Evolutionary conservation across 1,140 invertebrate genomes (phyloP).

Genomic region (Pollicipes pollicipes): DNA sequence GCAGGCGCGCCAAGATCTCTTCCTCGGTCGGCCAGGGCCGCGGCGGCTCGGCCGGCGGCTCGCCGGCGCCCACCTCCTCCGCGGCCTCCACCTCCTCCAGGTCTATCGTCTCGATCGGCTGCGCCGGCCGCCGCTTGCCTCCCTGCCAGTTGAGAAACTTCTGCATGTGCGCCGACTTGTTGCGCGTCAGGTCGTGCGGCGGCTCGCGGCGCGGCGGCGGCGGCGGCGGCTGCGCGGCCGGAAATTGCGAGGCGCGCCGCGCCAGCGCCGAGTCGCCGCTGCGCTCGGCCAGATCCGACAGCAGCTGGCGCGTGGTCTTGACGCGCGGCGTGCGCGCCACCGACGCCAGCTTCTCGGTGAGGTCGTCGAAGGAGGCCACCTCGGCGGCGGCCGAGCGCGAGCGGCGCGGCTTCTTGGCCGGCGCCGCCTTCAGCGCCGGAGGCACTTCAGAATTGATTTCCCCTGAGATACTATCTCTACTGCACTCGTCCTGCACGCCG

Average conservation of each 20-base stretch:
- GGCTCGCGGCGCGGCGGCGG: slow-evolving; percentile 13
- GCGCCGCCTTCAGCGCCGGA: slow-evolving; percentile 6
- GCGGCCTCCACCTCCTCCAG: slow-evolving; percentile 12
- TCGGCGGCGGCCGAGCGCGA: slow-evolving; percentile 5
- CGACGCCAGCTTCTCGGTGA: slow-evolving; percentile 44
- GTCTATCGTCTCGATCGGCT: slow-evolving; percentile 10
- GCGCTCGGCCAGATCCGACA: slow-evolving; percentile 44
- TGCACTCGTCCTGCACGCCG: slow-evolving; percentile 20
- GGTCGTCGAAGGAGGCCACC: slow-evolving; percentile 15
- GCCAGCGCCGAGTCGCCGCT: slow-evolving; percentile 22
- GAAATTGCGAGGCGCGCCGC: slow-evolving; percentile 14
- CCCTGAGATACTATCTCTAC: slow-evolving; percentile 21
- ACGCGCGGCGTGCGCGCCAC: slow-evolving; percentile 46
- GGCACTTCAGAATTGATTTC: slow-evolving; percentile 12
- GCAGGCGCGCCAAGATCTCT: slow-evolving; percentile 39
- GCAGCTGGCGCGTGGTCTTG: slow-evolving; percentile 65
- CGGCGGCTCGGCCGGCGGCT: slow-evolving; percentile 9
- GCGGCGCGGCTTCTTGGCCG: slow-evolving; percentile 3
- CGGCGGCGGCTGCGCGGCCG: slow-evolving; percentile 12
- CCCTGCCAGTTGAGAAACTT: slow-evolving; percentile 33
- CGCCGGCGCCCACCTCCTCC: slow-evolving; percentile 18
- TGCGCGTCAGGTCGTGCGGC: slow-evolving; percentile 22
- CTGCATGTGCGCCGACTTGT: slow-evolving; percentile 38
- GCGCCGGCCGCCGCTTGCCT: slow-evolving; percentile 12
- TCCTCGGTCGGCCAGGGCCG: slow-evolving; percentile 26